phyloP scores from a whole-genome alignment of 2,888 invertebrate species.

The Pasiphila rectangulata region DNA sequence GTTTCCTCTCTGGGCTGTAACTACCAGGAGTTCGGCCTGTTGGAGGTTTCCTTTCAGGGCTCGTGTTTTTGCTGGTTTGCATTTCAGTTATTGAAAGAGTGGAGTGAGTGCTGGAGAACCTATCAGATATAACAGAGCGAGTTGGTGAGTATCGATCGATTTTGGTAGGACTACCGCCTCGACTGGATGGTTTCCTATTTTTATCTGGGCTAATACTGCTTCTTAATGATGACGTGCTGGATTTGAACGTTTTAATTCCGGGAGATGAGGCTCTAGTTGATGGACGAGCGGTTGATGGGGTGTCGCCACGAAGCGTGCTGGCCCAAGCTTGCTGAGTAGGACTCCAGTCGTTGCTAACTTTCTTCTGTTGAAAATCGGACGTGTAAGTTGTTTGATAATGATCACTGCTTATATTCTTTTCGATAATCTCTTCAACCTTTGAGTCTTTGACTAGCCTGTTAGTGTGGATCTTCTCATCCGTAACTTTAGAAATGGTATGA shows the following conservation, averaged over 20 bases:
- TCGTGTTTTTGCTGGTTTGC: conserved; percentile 47
- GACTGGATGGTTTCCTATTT: conserved; percentile 57
- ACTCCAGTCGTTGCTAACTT: conserved; percentile 84
- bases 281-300: conserved; percentile 76
- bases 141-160: conserved; percentile 60
- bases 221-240: conserved; percentile 77
- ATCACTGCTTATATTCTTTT: conserved; percentile 57
- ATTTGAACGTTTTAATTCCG: conserved; percentile 75
- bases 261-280: conserved; percentile 79
- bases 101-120: conserved; percentile 52
- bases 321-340: conserved; percentile 89
- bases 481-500: conserved; percentile 31
- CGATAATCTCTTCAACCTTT: conserved; percentile 49
- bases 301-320: conserved; percentile 84
- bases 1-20: conserved; percentile 54
- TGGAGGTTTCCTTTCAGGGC: conserved; percentile 51
- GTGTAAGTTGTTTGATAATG: conserved; percentile 83
- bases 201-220: conserved; percentile 79
- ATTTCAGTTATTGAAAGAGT: conserved; percentile 51
- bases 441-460: conserved; percentile 40
- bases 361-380: conserved; percentile 78
- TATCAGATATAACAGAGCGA: conserved; percentile 48
- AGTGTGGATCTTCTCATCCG: conserved; percentile 45
- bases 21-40: conserved; percentile 50
- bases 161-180: conserved; percentile 55